These are phyloP conservation scores for Bovichtus variegatus DNA, from an alignment of 2,797 vertebrate species.

Conservation along the genomic window DNA sequence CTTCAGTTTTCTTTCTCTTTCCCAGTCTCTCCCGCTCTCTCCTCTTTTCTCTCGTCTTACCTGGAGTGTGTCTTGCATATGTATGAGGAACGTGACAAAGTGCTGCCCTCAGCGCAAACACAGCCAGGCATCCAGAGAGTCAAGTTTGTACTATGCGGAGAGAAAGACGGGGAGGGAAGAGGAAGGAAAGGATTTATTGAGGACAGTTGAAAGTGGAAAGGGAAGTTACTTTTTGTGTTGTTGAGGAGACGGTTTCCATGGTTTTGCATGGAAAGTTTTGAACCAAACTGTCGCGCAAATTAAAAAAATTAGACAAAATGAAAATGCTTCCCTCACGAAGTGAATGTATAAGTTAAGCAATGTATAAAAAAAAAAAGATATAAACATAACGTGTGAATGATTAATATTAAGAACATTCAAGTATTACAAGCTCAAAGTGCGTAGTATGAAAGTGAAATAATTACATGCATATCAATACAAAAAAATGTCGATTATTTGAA, in stretches of 20 bases:
- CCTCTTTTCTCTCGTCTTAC: conserved; percentile 38
- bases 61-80: conserved; percentile 75
- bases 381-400: too few relatives aligned
- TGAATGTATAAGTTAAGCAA: neutral
- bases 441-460: neutral
- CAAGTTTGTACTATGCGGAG: conserved; percentile 6
- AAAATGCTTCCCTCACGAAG: neutral
- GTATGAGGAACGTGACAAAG: conserved; percentile 73
- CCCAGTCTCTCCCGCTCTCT: neutral
- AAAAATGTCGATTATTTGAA: neutral
- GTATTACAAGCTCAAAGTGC: too few relatives aligned
- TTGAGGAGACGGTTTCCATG: neutral
- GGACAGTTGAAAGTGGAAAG: neutral
- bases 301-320: neutral
- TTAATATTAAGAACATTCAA: too few relatives aligned
- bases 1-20: conserved; percentile 25
- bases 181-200: neutral
- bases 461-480: neutral
- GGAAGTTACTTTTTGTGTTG: neutral
- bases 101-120: conserved; percentile 75
- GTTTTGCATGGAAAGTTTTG: neutral
- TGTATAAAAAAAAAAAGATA: too few relatives aligned
- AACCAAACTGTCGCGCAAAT: neutral
- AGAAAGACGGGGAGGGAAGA: neutral
- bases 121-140: conserved; percentile 38